A percentile compares a stretch with the other conserved stretches of the same genome.
phyloP scores from a whole-genome alignment of 64 coral and sea anemone genomes.

The Dendrophyllia cribrosa region DNA sequence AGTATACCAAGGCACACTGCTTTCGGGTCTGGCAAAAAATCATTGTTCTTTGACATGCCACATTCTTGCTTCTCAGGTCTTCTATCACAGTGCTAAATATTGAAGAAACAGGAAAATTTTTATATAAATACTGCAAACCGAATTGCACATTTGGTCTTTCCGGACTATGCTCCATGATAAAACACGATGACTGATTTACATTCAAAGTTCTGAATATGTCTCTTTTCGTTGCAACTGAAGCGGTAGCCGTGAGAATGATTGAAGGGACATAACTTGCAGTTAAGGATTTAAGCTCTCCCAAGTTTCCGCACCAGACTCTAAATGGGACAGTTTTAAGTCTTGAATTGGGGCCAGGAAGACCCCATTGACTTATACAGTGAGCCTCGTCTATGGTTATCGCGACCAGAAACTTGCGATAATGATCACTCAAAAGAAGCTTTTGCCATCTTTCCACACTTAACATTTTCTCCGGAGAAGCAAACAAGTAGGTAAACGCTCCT shows the following conservation, averaged over 20 bases:
- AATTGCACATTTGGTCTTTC: slow-evolving; percentile 9
- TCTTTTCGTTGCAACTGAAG: slow-evolving; percentile 10
- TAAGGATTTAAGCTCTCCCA: slow-evolving; percentile 3
- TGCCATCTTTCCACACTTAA: slow-evolving; percentile 55
- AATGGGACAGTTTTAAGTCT: slow-evolving; percentile 35
- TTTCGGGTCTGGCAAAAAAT: slow-evolving; percentile 66
- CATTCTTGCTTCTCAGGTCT: background rate
- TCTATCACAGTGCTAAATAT: slow-evolving; percentile 17
- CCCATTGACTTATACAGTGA: slow-evolving; percentile 71
- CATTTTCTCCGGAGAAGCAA: slow-evolving; percentile 66
- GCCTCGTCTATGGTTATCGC: slow-evolving; percentile 61
- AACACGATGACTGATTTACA: background rate
- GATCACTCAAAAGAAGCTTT: slow-evolving; percentile 29
- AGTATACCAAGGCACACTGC: slow-evolving; percentile 57
- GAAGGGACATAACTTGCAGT: slow-evolving; percentile 23
- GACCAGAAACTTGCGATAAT: slow-evolving; percentile 52
- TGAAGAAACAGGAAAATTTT: slow-evolving; percentile 14
- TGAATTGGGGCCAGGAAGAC: slow-evolving; percentile 33
- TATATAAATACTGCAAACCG: slow-evolving; percentile 1
- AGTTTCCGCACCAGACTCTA: slow-evolving; percentile 50
- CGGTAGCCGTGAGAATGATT: background rate
- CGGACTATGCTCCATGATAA: slow-evolving; percentile 1
- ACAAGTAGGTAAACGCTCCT: slow-evolving; percentile 70
- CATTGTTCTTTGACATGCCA: slow-evolving; percentile 17
- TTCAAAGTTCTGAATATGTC: slow-evolving; percentile 5